Percentiles rank a stretch among this genome's conserved stretches.
phyloP scores from a whole-genome alignment of 2,888 invertebrate species.

The Gerris lacustris region DNA sequence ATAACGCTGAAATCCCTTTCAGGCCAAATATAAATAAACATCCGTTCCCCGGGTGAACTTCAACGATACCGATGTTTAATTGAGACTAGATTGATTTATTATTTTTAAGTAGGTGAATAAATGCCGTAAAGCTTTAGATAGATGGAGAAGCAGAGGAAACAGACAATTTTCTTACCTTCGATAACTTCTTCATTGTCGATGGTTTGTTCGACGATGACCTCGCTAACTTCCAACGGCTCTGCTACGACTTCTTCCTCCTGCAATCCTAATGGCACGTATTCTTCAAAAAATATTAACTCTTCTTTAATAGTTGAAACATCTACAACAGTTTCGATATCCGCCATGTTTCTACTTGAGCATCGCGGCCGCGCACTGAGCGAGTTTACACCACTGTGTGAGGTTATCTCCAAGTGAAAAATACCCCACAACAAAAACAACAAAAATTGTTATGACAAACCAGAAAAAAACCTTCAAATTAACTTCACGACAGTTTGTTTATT shows the following conservation, averaged over 20 bases:
- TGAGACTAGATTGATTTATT: too few species aligned
- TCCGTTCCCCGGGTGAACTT: too few species aligned
- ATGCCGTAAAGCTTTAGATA: too few species aligned
- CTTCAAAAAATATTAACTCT: conserved; percentile 24
- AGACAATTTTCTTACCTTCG: conserved; percentile 20
- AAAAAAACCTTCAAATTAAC: background rate
- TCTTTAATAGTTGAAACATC: conserved; percentile 19
- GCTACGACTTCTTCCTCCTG: conserved; percentile 26
- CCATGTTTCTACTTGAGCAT: conserved; percentile 18
- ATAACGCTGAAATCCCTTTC: conserved; percentile 12
- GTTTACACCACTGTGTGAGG: conserved; percentile 9
- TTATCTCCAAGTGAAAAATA: conserved; percentile 5
- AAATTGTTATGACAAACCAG: too few species aligned
- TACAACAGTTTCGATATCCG: conserved; percentile 23
- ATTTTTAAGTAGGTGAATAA: too few species aligned
- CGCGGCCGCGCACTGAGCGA: conserved; percentile 12
- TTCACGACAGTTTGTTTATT: background rate
- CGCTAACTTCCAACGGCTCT: conserved; percentile 17
- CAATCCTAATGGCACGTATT: conserved; percentile 24
- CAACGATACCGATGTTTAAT: too few species aligned
- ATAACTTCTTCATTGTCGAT: conserved; percentile 23
- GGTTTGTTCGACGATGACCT: conserved; percentile 17
- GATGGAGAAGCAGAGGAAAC: too few species aligned
- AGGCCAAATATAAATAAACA: too few species aligned
- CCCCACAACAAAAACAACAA: background rate